Conservation (phyloP, 2,888 invertebrate species). For the Scelioninae gen. 2 region DNA sequence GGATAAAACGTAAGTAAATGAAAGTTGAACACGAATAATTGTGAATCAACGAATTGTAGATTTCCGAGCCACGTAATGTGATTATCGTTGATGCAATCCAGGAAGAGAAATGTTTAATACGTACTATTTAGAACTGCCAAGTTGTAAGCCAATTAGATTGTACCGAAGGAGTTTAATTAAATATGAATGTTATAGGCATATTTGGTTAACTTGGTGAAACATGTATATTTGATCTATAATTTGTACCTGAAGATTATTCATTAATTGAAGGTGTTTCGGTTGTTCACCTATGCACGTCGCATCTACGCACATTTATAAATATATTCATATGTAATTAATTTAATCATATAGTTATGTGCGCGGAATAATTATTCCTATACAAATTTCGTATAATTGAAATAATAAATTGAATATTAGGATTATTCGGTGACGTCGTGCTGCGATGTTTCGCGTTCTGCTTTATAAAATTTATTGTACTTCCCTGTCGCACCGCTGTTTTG, state of each 20-base stretch:
- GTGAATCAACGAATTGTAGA: slow-evolving; percentile 7
- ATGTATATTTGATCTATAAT: slow-evolving; percentile 12
- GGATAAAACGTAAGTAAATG: neutral
- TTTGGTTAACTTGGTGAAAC: slow-evolving; percentile 29
- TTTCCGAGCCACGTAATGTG: neutral
- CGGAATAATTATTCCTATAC: slow-evolving; percentile 39
- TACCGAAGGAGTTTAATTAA: slow-evolving; percentile 20
- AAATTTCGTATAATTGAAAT: slow-evolving; percentile 39
- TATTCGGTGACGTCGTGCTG: slow-evolving; percentile 24
- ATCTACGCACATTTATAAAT: slow-evolving; percentile 13
- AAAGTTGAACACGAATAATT: neutral
- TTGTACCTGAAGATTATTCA: slow-evolving; percentile 27
- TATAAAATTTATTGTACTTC: slow-evolving; percentile 43
- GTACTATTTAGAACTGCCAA: slow-evolving; percentile 14
- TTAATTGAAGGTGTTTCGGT: slow-evolving; percentile 24
- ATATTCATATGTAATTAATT: slow-evolving; percentile 29
- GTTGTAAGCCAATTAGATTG: slow-evolving; percentile 15
- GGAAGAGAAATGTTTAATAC: slow-evolving; percentile 17
- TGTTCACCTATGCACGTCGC: slow-evolving; percentile 5
- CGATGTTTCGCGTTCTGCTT: slow-evolving; percentile 21
- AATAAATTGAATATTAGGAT: slow-evolving; percentile 43
- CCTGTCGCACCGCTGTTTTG: slow-evolving; percentile 22
- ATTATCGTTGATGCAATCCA: slow-evolving; percentile 20
- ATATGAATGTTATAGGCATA: slow-evolving; percentile 35
- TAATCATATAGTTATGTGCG: slow-evolving; percentile 32